Evolutionary conservation across 2,888 invertebrate species (phyloP).

Genomic region (Eupithecia vulgata): DNA sequence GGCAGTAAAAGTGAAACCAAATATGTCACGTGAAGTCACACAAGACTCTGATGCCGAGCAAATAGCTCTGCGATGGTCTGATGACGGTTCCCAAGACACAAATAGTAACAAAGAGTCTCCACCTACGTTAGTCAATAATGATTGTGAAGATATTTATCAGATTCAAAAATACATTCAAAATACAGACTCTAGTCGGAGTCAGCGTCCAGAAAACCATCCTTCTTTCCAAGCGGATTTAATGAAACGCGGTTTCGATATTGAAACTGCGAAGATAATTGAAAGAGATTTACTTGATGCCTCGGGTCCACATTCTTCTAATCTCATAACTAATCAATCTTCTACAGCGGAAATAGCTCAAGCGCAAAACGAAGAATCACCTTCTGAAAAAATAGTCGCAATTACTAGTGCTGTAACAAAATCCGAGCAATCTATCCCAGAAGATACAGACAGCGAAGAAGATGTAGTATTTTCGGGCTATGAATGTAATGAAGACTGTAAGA

Average conservation of each 20-base stretch:
- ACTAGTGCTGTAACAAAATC: slow-evolving; percentile 47
- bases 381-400: slow-evolving; percentile 48
- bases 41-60: slow-evolving; percentile 71
- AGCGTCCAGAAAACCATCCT: slow-evolving; percentile 48
- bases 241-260: slow-evolving; percentile 74
- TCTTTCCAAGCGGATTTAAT: slow-evolving; percentile 70
- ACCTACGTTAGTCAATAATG: slow-evolving; percentile 45
- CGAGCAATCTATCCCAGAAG: slow-evolving; percentile 54
- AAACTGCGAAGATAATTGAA: slow-evolving; percentile 78
- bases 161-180: slow-evolving; percentile 73
- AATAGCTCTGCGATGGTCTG: slow-evolving; percentile 69
- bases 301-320: slow-evolving; percentile 43
- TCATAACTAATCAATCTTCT: slow-evolving; percentile 32
- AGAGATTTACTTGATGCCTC: slow-evolving; percentile 71
- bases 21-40: slow-evolving; percentile 40
- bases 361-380: slow-evolving; percentile 42
- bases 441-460: slow-evolving; percentile 58
- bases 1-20: slow-evolving; percentile 43
- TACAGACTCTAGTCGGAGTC: slow-evolving; percentile 45
- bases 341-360: slow-evolving; percentile 33
- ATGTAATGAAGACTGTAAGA: slow-evolving; percentile 65
- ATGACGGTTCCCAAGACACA: slow-evolving; percentile 71
- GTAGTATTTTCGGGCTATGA: slow-evolving; percentile 67
- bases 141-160: slow-evolving; percentile 71
- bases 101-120: slow-evolving; percentile 50